Conservation (phyloP, 2,113 vertebrate genomes). For the Caretta caretta region DNA sequence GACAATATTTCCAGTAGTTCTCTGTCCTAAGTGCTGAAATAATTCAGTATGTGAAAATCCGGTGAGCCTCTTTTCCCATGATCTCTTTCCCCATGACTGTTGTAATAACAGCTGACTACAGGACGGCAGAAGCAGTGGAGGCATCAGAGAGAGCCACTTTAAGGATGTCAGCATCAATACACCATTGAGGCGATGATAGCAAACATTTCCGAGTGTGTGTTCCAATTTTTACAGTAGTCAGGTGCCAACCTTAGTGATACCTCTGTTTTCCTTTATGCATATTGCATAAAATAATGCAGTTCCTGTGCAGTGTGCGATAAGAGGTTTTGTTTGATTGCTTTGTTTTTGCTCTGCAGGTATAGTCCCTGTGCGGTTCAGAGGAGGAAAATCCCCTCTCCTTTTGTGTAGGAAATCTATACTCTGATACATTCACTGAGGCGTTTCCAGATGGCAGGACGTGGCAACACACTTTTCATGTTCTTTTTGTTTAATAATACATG, state of each 20-base stretch:
- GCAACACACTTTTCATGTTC: rapidly evolving
- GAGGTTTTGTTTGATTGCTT: not conserved
- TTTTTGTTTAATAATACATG: not conserved
- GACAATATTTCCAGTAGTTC: too few relatives aligned
- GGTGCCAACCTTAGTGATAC: not conserved
- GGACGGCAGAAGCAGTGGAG: not conserved
- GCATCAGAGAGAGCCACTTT: not conserved
- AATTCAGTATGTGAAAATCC: not conserved
- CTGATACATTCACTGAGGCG: not conserved
- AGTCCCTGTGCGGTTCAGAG: not conserved
- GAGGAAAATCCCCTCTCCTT: not conserved
- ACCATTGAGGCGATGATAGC: not conserved
- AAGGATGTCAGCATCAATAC: not conserved
- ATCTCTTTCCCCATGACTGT: not conserved
- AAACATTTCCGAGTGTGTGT: rapidly evolving
- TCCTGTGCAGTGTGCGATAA: not conserved
- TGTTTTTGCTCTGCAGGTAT: not conserved
- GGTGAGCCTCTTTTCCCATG: not conserved
- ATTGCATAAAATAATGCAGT: not conserved
- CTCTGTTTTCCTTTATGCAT: not conserved
- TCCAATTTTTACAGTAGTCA: not conserved
- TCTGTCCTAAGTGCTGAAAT: not conserved
- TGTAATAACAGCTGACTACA: not conserved
- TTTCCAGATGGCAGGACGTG: rapidly evolving
- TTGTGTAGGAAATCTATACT: not conserved